phyloP scores from a whole-genome alignment of 30 jellyfish, hydroid and myxozoan genomes.

The Rhopilema esculentum region DNA sequence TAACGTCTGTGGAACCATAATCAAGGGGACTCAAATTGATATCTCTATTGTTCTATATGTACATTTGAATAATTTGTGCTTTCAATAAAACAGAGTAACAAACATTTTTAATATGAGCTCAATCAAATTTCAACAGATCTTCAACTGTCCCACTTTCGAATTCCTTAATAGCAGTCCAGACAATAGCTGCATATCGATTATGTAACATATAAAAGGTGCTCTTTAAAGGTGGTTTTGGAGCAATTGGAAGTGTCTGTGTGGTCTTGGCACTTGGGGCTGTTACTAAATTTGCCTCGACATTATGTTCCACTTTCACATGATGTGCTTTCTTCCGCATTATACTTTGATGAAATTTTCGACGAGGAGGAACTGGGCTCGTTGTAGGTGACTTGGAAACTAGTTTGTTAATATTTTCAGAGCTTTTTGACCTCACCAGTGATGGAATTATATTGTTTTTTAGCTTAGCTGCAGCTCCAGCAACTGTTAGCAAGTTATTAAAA shows the following conservation, averaged over 20 bases:
- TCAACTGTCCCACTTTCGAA: constrained; percentile 52
- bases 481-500: constrained; percentile 54
- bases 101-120: neutral
- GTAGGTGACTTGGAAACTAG: constrained; percentile 25
- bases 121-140: constrained; percentile 48
- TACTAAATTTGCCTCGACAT: constrained; percentile 1
- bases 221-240: constrained; percentile 20
- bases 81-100: no score
- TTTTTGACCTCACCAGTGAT: constrained; percentile 73
- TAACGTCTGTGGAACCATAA: no score
- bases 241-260: neutral
- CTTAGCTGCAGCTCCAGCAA: constrained; percentile 43
- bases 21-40: no score
- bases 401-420: constrained; percentile 84
- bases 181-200: constrained; percentile 82
- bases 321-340: constrained; percentile 61
- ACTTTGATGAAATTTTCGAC: constrained; percentile 52
- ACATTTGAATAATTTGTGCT: no score
- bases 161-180: constrained; percentile 84
- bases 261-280: neutral
- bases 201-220: constrained; percentile 79
- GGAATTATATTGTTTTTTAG: constrained; percentile 21
- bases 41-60: no score
- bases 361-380: constrained; percentile 59
- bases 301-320: constrained; percentile 8